Base-by-base conservation (phyloP, 1,140 invertebrate genomes). In the Geopemphigus sp. region DNA sequence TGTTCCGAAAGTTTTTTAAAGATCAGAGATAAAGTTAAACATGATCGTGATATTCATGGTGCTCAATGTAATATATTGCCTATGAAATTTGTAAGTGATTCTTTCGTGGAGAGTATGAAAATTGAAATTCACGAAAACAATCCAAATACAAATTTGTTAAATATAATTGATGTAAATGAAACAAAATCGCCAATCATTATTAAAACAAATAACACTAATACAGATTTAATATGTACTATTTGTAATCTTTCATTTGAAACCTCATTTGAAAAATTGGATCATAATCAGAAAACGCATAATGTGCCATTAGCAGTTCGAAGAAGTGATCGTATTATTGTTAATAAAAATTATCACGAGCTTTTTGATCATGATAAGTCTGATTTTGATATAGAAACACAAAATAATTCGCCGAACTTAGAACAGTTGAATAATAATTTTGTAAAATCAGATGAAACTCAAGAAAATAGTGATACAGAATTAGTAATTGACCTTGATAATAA, bases 1-100 rank as follows among this genome's bases (percentile, higher is more conserved):
- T 81, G 81, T 57, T 17, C 59, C 24, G 39, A 81, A 39, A 53
- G 15, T 17, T 78, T 78, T 81, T 29, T 63, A 17, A 81, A 78
- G 39, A 64, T 63, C 1, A 73, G 56, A 53, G 70, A 72, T 61
- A 61, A 47, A 81, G 14, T 47, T 1, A 59, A 22, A 3, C 66
- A 73, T 50, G 70, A 81, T 14, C 50, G 53, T 26, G 29, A 81
- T 57, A 14, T 61, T 63, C 56, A 81, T 63, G 68, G 57, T 72
- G 26, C 57, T 70, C 47, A 24, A 12, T 54, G 47, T n/a, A 72
- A 29, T 72, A 32, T 54, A 32, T 54, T 72, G 29, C 68, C 68
- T 54, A 29, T 72, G 5, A 72, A 53, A n/a, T 72, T 12, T 53
- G 50, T 53, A 53, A 72, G 45, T 70, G 45, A 70, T 17, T 15